Percentiles rank a stretch among this genome's conserved stretches.
phyloP scores from a whole-genome alignment of 2,888 invertebrate species.

The Leptura quadrifasciata region DNA sequence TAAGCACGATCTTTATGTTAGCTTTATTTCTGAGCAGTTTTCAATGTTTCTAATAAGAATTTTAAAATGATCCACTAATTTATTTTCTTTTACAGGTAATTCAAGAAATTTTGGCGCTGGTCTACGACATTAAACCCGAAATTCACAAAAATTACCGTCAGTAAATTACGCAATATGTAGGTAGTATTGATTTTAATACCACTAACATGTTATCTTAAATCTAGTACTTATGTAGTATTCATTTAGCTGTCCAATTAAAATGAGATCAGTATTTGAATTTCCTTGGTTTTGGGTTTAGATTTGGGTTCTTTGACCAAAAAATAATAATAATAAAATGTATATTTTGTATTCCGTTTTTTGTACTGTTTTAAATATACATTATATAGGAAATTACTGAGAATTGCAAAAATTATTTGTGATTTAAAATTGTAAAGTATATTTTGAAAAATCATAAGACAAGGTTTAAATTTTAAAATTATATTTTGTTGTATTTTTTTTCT shows the following conservation, averaged over 20 bases:
- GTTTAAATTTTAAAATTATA: not conserved
- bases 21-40: no score
- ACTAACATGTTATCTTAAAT: conserved; percentile 50
- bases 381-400: not conserved
- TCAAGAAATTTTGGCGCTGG: conserved; percentile 86
- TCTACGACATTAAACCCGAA: conserved; percentile 94
- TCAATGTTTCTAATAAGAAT: not conserved
- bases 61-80: not conserved
- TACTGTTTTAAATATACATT: not conserved
- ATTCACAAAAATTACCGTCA: conserved; percentile 91
- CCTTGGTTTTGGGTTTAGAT: conserved; percentile 19
- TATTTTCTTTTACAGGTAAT: conserved; percentile 79
- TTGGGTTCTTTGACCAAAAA: conserved; percentile 38
- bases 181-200: conserved; percentile 36
- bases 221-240: conserved; percentile 25
- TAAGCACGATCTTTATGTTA: no score
- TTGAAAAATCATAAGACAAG: not conserved
- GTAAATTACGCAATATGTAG: conserved; percentile 41
- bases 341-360: conserved; percentile 1
- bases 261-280: not conserved
- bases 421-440: not conserved
- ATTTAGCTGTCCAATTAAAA: not conserved
- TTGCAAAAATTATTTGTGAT: not conserved
- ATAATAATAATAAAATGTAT: not conserved
- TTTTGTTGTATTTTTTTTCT: not conserved